Percentiles rank a stretch among this genome's conserved stretches.
These are phyloP conservation scores for Gnathonemus echidnorhynchus DNA, from an alignment of 2,113 vertebrate genomes.

Conservation along the genomic window DNA sequence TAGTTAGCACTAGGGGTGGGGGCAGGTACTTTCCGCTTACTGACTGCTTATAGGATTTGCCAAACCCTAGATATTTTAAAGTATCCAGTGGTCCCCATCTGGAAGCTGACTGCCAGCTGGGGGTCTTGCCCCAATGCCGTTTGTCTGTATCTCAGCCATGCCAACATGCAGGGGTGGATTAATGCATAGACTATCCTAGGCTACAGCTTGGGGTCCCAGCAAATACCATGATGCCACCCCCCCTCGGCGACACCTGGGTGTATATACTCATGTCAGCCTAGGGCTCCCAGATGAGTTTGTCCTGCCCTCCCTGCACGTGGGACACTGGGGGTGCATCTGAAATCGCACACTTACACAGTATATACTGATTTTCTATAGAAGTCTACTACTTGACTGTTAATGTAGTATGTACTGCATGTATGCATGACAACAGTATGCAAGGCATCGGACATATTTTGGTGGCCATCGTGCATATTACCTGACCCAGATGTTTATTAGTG, in stretches of 20 bases:
- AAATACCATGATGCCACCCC: not conserved
- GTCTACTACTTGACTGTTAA: not conserved
- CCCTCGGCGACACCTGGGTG: not conserved
- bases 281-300: not conserved
- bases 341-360: not conserved
- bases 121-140: not conserved
- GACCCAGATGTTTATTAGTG: not conserved
- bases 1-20: not conserved
- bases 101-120: not conserved
- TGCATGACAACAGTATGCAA: not conserved
- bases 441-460: not conserved
- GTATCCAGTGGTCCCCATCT: not conserved
- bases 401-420: not conserved
- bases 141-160: not conserved
- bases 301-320: not conserved
- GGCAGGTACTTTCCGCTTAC: not conserved
- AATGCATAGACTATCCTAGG: not conserved
- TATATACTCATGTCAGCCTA: not conserved
- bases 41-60: not conserved
- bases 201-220: not conserved
- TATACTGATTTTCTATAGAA: not conserved
- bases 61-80: not conserved
- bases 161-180: not conserved
- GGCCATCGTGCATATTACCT: not conserved
- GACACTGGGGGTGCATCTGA: not conserved